Evolutionary conservation across 2,113 vertebrate genomes (phyloP), one percentile per base, ranked within the genome.

Genomic region (Egretta garzetta): DNA sequence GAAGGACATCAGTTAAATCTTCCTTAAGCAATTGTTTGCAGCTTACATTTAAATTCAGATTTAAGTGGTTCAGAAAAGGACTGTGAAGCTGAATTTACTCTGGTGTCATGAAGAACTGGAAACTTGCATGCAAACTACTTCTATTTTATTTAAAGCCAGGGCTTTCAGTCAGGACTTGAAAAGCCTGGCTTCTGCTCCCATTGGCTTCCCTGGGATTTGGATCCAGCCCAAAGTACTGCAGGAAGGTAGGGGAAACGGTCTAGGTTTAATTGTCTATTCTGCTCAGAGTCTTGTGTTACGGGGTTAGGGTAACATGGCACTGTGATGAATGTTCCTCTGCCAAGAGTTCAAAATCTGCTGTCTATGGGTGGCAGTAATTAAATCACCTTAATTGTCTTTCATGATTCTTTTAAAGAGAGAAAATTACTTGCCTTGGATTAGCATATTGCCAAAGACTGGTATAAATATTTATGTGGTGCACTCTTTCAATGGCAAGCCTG

Each of bases 321-420:
- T 22, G 50, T 97, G 87, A 96, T 85, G 50, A 59, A 97, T 85
- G 87, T 92, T 96, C 53, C 30, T 89, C 91, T 94, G 89, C 80
- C 93, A 87, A 1, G 71, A 87, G 89, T 84, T 94, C 84, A 94
- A 73, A 95, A 96, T 88, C 59, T 70, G 63, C 93, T 93, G 66
- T 62, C 84, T 86, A 32, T 64, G 87, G 4, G 13, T 56, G 74
- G 77, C 81, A 88, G 90, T 90, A 96, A 96, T 96, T 96, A 96
- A 96, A 96, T 97, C 96, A 97, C 94, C 96, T 95, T 96, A 95
- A 96, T 94, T 93, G 94, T 90, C 89, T 76, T 92, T 93, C 87
- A 93, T 62, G 19, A 80, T 87, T 87, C 85, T 93, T 90, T 93
- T 76, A 85, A 72, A 75, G 81, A 92, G 70, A 62, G 76, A 96